These are phyloP conservation scores for Acanthopagrus latus DNA, from an alignment of 2,797 vertebrate genomes.

Conservation along the genomic window DNA sequence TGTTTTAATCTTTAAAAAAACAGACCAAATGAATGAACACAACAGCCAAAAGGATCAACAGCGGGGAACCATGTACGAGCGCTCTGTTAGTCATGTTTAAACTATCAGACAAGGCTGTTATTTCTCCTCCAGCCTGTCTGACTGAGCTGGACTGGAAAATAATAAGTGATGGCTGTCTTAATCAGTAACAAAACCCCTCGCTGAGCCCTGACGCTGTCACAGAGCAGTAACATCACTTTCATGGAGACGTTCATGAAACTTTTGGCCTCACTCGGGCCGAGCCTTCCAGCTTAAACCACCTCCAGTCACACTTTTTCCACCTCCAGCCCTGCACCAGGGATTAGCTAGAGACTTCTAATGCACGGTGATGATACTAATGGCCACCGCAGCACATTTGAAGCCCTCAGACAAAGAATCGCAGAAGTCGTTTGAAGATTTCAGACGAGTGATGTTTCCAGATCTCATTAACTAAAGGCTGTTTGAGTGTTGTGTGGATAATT, in stretches of 20 bases:
- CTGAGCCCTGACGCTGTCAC: conserved; percentile 59
- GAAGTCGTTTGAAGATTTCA: conserved; percentile 78
- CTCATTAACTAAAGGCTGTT: conserved; percentile 83
- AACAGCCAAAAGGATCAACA: conserved; percentile 25
- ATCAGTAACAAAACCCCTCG: conserved; percentile 79
- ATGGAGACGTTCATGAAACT: conserved; percentile 46
- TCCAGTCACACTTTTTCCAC: conserved; percentile 49
- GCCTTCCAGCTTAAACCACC: conserved; percentile 36
- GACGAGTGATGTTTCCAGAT: conserved; percentile 80
- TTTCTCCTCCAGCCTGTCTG: conserved; percentile 51
- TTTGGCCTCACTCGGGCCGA: conserved; percentile 30
- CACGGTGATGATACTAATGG: conserved; percentile 59
- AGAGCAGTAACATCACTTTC: conserved; percentile 65
- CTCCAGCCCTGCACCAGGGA: conserved; percentile 44
- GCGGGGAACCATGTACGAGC: conserved; percentile 45
- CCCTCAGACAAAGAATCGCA: conserved; percentile 71
- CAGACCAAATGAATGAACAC: conserved; percentile 31
- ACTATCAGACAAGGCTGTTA: conserved; percentile 53
- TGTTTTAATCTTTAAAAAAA: conserved; percentile 36
- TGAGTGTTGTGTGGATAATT: conserved; percentile 80
- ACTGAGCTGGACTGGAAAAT: conserved; percentile 72
- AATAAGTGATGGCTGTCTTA: conserved; percentile 82
- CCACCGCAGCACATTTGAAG: conserved; percentile 68
- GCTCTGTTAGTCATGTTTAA: conserved; percentile 57
- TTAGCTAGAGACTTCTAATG: conserved; percentile 62